phyloP scores from a whole-genome alignment of 64 coral and sea anemone genomes.

The Platygyra sinensis region DNA sequence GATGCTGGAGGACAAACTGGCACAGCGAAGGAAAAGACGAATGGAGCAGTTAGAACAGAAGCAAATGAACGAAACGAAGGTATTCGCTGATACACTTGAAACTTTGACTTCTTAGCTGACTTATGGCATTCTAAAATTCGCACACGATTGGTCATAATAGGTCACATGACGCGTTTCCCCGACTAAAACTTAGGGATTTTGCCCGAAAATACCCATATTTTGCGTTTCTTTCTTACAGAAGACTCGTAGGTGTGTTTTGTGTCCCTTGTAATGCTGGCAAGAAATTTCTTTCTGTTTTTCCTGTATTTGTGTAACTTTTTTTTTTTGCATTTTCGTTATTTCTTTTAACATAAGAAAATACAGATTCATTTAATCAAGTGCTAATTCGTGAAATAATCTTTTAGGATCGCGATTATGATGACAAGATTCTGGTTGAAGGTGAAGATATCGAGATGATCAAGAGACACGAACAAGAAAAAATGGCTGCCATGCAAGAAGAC shows the following conservation, averaged over 20 bases:
- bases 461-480: conserved; percentile 92
- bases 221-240: too few relatives aligned
- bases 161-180: too few relatives aligned
- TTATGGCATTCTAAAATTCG: too few relatives aligned
- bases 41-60: conserved; percentile 80
- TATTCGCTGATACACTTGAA: background rate
- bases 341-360: background rate
- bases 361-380: too few relatives aligned
- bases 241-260: too few relatives aligned
- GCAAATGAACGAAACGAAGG: conserved; percentile 73
- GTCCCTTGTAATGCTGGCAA: too few relatives aligned
- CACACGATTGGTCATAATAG: too few relatives aligned
- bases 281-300: too few relatives aligned
- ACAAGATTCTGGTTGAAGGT: conserved; percentile 65
- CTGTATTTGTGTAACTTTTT: too few relatives aligned
- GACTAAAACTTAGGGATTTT: too few relatives aligned
- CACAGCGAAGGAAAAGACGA: conserved; percentile 62
- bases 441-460: conserved; percentile 93
- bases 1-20: conserved; percentile 82
- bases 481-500: conserved; percentile 54
- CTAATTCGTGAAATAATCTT: background rate
- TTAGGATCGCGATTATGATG: conserved; percentile 56
- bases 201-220: too few relatives aligned
- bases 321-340: background rate
- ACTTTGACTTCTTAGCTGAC: too few relatives aligned